phyloP scores from a whole-genome alignment of 2,888 invertebrate species.

The Portevinia maculata region DNA sequence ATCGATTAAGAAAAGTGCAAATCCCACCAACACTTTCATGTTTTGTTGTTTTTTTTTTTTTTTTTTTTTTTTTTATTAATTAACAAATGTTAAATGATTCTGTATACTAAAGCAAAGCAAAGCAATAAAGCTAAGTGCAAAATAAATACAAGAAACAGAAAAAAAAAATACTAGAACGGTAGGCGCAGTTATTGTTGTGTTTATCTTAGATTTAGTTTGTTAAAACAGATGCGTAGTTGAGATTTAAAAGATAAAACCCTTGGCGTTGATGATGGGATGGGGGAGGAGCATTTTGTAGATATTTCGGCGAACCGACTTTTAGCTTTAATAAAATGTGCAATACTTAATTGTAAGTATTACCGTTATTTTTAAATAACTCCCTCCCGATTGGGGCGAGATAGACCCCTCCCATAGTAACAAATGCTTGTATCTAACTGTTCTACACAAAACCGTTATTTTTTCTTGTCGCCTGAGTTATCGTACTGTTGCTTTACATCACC shows the following conservation, averaged over 20 bases:
- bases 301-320: too few relatives aligned
- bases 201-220: constrained; percentile 2
- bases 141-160: not conserved
- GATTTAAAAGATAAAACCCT: constrained; percentile 11
- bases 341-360: too few relatives aligned
- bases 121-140: not conserved
- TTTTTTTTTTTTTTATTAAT: constrained; percentile 15
- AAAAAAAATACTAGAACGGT: constrained; percentile 19
- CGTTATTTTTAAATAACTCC: too few relatives aligned
- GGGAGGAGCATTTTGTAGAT: too few relatives aligned
- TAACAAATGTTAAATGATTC: constrained; percentile 3
- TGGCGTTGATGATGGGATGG: not conserved
- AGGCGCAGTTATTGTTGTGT: constrained; percentile 14
- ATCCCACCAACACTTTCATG: constrained; percentile 13
- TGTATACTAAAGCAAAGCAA: not conserved
- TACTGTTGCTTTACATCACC: too few relatives aligned
- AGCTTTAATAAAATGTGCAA: too few relatives aligned
- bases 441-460: too few relatives aligned
- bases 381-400: too few relatives aligned
- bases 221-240: constrained; percentile 6
- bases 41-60: not conserved
- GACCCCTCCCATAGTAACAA: too few relatives aligned
- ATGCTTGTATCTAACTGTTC: too few relatives aligned
- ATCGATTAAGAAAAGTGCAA: constrained; percentile 28
- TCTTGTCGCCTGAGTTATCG: too few relatives aligned